A percentile compares a stretch with the other conserved stretches of the same genome.
Evolutionary conservation across 2,113 vertebrate species (phyloP).

Genomic region (Oxyura jamaicensis): DNA sequence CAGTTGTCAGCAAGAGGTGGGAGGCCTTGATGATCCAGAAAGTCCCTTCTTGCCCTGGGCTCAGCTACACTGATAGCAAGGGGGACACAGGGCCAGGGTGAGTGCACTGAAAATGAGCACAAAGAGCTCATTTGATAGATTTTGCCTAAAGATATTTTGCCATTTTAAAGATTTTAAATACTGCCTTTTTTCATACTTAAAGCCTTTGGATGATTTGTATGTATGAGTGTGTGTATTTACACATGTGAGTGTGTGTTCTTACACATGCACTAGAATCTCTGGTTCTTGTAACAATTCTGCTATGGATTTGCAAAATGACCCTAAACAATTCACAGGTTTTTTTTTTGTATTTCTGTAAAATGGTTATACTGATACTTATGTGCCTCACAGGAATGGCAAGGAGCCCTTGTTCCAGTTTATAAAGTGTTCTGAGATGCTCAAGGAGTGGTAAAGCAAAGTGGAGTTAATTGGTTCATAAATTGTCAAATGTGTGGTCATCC

Average conservation of each 20-base stretch:
- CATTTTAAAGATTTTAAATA: not conserved
- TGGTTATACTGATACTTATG: not conserved
- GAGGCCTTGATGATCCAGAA: not conserved
- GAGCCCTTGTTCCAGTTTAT: not conserved
- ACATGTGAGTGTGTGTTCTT: not conserved
- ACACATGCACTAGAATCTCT: not conserved
- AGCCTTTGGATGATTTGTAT: not conserved
- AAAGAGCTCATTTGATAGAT: not conserved
- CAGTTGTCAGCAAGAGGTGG: not conserved
- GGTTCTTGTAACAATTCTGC: not conserved
- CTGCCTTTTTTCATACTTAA: not conserved
- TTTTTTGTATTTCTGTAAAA: slow-evolving; percentile 1
- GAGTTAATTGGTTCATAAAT: slow-evolving; percentile 49
- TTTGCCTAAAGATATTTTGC: not conserved
- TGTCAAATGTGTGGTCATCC: not conserved
- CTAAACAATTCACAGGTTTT: not conserved
- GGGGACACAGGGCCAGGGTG: not conserved
- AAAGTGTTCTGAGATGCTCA: not conserved
- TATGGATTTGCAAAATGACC: not conserved
- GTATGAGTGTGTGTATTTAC: not conserved
- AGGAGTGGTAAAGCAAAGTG: not conserved
- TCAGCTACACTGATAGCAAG: not conserved
- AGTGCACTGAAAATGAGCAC: not conserved
- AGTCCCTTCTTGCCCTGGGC: not conserved
- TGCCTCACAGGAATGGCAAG: not conserved